These are phyloP conservation scores for Beroe forskalii DNA, from an alignment of 37 sponge, comb jelly and placozoan species.

Conservation along the genomic window DNA sequence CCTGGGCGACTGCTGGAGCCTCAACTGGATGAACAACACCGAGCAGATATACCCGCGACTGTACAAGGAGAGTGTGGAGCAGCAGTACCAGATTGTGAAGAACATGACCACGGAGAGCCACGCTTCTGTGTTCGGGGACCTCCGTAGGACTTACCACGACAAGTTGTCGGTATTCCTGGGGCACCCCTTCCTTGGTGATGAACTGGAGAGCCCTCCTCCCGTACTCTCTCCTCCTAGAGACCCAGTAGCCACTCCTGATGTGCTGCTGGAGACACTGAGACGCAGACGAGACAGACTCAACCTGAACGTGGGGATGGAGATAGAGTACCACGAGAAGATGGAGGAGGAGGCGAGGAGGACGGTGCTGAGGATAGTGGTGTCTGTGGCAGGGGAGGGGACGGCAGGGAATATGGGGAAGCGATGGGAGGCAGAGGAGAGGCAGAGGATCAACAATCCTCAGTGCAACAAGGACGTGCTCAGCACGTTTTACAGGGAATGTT, in stretches of 20 bases:
- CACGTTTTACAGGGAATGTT: neutral
- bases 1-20: constrained; percentile 80
- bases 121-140: constrained; percentile 72
- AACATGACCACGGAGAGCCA: constrained; percentile 74
- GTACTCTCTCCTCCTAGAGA: neutral
- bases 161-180: constrained; percentile 6
- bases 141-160: constrained; percentile 39
- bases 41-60: constrained; percentile 69
- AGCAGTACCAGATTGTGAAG: constrained; percentile 74
- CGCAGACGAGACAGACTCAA: neutral
- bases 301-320: neutral
- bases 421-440: neutral
- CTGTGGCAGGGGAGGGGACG: neutral
- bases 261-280: neutral
- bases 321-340: neutral
- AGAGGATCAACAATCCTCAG: neutral
- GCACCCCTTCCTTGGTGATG: neutral
- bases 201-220: neutral
- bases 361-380: neutral
- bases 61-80: constrained; percentile 70
- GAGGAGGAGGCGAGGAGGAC: neutral
- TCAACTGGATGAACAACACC: constrained; percentile 85
- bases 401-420: neutral
- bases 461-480: neutral
- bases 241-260: constrained; percentile 7